Conservation (phyloP, 2,797 vertebrate genomes). For the Pipistrellus pipistrellus region DNA sequence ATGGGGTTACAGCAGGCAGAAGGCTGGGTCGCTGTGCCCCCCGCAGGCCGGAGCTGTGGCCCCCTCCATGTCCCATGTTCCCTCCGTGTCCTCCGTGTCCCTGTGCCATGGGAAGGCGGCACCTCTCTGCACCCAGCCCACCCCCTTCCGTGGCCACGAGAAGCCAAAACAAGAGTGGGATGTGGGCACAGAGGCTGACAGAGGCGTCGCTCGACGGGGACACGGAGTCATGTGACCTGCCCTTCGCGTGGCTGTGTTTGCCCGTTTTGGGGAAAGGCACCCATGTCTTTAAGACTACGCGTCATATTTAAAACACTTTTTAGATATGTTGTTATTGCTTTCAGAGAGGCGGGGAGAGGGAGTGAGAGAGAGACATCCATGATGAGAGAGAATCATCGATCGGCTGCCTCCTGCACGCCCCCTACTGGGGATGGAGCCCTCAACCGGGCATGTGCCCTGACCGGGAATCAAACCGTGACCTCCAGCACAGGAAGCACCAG, state of each 20-base stretch:
- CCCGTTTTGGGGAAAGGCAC: neutral
- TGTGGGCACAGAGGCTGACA: neutral
- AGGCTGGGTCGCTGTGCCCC: neutral
- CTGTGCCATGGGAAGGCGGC: neutral
- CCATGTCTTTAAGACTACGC: constrained; percentile 12
- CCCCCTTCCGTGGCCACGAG: neutral
- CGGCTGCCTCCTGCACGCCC: neutral
- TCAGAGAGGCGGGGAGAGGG: neutral
- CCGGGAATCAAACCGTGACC: too few relatives aligned
- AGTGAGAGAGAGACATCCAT: neutral
- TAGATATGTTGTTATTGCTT: too few relatives aligned
- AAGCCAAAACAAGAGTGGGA: neutral
- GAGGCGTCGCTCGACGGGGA: neutral
- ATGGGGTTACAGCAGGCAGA: neutral
- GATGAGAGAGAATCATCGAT: neutral
- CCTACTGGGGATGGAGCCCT: too few relatives aligned
- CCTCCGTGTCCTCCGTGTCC: too few relatives aligned
- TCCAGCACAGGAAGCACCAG: neutral
- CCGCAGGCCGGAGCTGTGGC: rapidly evolving
- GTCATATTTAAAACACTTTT: neutral
- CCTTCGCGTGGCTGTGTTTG: constrained; percentile 29
- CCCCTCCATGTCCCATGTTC: neutral
- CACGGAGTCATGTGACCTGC: neutral
- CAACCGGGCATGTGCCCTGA: too few relatives aligned
- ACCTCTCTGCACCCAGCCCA: neutral